Percentiles rank a stretch among this genome's conserved stretches.
These are phyloP conservation scores for Oceanodroma leucorhoa DNA, from an alignment of 2,797 vertebrate genomes.

Conservation along the genomic window DNA sequence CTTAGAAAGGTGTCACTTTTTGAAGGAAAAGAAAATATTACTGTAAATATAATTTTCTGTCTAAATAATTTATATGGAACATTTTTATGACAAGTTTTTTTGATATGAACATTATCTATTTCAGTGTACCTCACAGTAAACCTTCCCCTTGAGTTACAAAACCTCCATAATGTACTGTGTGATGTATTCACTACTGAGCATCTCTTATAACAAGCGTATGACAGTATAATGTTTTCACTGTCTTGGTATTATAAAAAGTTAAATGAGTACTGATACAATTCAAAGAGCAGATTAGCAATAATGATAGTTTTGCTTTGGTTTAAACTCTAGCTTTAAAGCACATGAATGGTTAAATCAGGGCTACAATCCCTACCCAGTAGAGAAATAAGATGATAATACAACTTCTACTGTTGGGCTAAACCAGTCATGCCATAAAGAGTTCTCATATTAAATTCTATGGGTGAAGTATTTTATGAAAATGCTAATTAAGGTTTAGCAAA, in stretches of 20 bases:
- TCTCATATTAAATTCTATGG: slow-evolving; percentile 18
- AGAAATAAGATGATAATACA: neutral
- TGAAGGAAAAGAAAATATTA: neutral
- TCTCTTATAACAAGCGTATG: neutral
- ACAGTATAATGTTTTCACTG: neutral
- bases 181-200: neutral
- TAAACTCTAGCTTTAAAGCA: neutral
- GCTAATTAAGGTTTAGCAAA: slow-evolving; percentile 53
- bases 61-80: neutral
- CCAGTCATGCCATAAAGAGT: neutral
- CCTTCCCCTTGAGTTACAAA: neutral
- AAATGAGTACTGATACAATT: neutral
- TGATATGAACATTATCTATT: neutral
- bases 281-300: neutral
- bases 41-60: neutral
- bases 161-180: neutral
- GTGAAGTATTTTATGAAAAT: slow-evolving; percentile 40
- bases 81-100: neutral
- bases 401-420: neutral
- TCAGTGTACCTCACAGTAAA: neutral
- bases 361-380: neutral
- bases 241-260: neutral
- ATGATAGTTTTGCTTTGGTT: neutral
- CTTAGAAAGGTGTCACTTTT: neutral
- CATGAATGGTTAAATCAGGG: neutral